Evolutionary conservation across 2,888 invertebrate genomes (phyloP).

Genomic region (Xylocampa areola): DNA sequence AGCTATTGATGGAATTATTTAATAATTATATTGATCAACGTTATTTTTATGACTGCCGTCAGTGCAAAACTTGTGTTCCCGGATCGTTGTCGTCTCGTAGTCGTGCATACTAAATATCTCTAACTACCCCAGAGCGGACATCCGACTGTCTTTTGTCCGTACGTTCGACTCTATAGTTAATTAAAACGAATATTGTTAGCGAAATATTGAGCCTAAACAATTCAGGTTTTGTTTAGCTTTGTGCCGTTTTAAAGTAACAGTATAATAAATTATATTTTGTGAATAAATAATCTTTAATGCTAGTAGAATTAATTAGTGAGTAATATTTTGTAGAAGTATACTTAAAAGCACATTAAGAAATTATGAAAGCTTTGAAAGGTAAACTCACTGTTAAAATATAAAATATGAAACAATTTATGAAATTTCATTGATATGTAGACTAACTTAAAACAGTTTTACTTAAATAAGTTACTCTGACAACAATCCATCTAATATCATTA

Average conservation of each 20-base stretch:
- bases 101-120: slow-evolving; percentile 55
- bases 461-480: not conserved
- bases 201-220: slow-evolving; percentile 51
- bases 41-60: too few relatives aligned
- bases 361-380: too few relatives aligned
- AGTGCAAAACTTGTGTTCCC: not conserved
- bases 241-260: slow-evolving; percentile 17
- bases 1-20: too few relatives aligned
- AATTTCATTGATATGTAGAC: too few relatives aligned
- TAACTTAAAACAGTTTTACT: too few relatives aligned
- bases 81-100: slow-evolving; percentile 42
- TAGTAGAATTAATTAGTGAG: not conserved
- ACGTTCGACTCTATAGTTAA: slow-evolving; percentile 78
- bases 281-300: slow-evolving; percentile 1
- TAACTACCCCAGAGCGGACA: slow-evolving; percentile 68
- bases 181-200: slow-evolving; percentile 81
- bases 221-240: slow-evolving; percentile 29
- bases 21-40: too few relatives aligned
- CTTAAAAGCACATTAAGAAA: too few relatives aligned
- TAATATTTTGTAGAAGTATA: not conserved
- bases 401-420: too few relatives aligned
- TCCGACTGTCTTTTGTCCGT: slow-evolving; percentile 81
- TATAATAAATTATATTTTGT: slow-evolving; percentile 8
- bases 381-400: too few relatives aligned
- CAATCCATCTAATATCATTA: too few relatives aligned